Base-by-base conservation (phyloP, 1,140 invertebrate genomes). In the Penaeus indicus region DNA sequence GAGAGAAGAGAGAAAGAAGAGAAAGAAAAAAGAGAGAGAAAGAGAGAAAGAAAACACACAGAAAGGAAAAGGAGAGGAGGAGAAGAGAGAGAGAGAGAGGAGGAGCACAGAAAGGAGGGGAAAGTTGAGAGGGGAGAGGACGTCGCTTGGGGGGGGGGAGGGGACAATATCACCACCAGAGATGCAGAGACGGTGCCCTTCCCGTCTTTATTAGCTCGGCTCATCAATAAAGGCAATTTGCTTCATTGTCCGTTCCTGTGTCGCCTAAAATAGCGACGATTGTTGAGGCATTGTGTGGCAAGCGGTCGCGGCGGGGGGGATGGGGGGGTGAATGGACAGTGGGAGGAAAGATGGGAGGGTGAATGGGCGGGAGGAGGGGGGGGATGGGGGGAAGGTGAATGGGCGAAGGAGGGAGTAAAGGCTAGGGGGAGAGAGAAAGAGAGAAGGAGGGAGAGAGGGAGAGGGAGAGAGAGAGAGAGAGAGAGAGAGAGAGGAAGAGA, bases 181-280 rank as follows among this genome's bases (percentile, higher is more conserved):
- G 27, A n/a, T 62, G 61, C 27, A 83, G 19, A 62, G 60, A 47
- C 25, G 22, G 0, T 10, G 22, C 11, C 25, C 25, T 22, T 13
- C 16, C 78, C 47, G 7, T 77, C 22, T 85, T 85, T 85, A 85
- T 85, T 77, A 62, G 42, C 69, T 3, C 22, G 0, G 22, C 25
- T 54, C 63, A 27, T 75, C 72, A 75, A 85, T 75, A 75, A 60
- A 21, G 32, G 13, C 84, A 85, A 85, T 85, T 85, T 85, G 69
- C 84, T 85, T 69, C 84, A 85, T 85, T 85, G 84, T 85, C 47
- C 84, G 11, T 3, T 25, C 64, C 47, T 42, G 54, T 32, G 67
- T 54, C 32, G 67, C 32, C 38, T 61, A 64, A 54, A 75, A 72
- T 54, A 84, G 84, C 22, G 67, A 61, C 47, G 62, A 77, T 72